phyloP scores from a whole-genome alignment of 2,888 invertebrate species.

The Netelia fuscicornis region DNA sequence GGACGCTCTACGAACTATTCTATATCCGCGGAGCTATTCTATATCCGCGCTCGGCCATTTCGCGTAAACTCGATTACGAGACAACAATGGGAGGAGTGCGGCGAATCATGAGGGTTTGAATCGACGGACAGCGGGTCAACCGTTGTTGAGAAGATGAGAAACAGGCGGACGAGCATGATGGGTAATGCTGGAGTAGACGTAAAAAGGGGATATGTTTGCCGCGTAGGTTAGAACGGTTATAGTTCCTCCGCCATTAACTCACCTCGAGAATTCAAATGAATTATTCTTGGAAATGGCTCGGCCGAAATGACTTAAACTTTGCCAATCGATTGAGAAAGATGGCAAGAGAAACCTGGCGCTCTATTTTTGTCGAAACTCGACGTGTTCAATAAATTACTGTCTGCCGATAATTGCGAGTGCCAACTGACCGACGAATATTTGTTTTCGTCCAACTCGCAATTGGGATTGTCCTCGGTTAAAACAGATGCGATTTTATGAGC shows the following conservation, averaged over 20 bases:
- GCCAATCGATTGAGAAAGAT: not conserved
- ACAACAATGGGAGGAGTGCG: slow-evolving; percentile 42
- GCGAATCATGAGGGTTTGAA: slow-evolving; percentile 30
- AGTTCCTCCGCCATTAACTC: not conserved
- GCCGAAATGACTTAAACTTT: too few species aligned
- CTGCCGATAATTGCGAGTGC: not conserved
- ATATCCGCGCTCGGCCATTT: slow-evolving; percentile 40
- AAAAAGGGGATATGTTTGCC: not conserved
- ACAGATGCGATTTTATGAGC: not conserved
- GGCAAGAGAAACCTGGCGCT: not conserved
- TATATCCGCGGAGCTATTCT: slow-evolving; percentile 37
- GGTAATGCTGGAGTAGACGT: too few species aligned
- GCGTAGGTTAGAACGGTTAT: not conserved
- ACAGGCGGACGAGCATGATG: too few species aligned
- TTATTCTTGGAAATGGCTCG: not conserved
- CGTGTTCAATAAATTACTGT: not conserved
- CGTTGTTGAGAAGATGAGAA: slow-evolving; percentile 14
- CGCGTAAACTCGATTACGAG: slow-evolving; percentile 66
- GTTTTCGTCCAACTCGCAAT: not conserved
- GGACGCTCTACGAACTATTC: slow-evolving; percentile 38
- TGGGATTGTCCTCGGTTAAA: not conserved
- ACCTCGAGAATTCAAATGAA: not conserved
- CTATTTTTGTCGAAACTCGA: too few species aligned
- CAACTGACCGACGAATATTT: not conserved
- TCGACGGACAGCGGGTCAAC: slow-evolving; percentile 4